Evolutionary conservation across 2,797 vertebrate species (phyloP), one percentile per base, ranked within the genome.

Genomic region (Chelon auratus): DNA sequence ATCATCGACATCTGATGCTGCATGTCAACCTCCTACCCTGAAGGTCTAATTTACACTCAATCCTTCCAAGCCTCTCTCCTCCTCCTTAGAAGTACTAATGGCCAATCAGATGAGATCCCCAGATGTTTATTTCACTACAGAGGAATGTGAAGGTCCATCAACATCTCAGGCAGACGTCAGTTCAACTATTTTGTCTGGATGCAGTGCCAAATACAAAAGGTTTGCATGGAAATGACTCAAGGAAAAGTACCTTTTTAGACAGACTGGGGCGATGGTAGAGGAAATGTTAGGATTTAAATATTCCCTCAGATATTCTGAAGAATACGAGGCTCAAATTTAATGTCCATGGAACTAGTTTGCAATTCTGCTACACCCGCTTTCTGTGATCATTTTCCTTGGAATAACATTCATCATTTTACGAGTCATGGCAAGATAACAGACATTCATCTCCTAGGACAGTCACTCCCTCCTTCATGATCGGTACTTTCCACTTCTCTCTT

Each of bases 61-160:
- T 79, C 68, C 85, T 77, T 87, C 80, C 59, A 75, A 74, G 72
- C 70, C 61, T 65, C 52, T 63, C 50, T 76, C 30, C 56, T 81
- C 58, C 63, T 83, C 77, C 43, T 66, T 43, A 71, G 33, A 62
- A 73, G 75, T 15, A 40, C 30, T 66, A 59, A 62, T 56, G 78
- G 71, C 63, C 68, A 79, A 85, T 83, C 83, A 56, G 68, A 86
- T 80, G 69, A 80, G 68, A 70, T 85, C 64, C 72, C 59, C 78
- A 85, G 66, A 83, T 86, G 84, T 87, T 88, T 89, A 78, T 90
- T 80, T 85, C 82, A 86, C 67, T 14, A 33, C 33, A 62, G 83
- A 87, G 70, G 83, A 89, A 89, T 90, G 85, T 69, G 66, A 80
- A 72, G 71, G 43, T 54, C 64, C 67, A 78, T 90, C 85, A 82